Base-by-base conservation (phyloP, 2,113 vertebrate species). In the Elaphurus davidianus region DNA sequence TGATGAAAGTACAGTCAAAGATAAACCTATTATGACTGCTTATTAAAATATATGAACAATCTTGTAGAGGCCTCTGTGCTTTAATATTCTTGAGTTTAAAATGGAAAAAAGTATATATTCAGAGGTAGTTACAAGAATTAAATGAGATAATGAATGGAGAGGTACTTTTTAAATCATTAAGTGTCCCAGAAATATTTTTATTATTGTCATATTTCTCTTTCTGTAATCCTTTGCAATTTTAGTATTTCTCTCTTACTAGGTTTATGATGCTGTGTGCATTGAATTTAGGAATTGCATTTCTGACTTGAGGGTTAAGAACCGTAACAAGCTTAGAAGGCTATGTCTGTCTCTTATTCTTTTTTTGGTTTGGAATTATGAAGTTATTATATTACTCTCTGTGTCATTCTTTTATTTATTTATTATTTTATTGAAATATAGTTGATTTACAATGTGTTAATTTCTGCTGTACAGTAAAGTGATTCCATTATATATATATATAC, bases 81-180 rank as follows among this genome's bases (percentile, higher is more conserved):
- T 85, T 91, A 91, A 76, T 95, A 85, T 83, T 91, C 45, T 85
- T 85, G 15, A 76, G 45, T 76, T 95, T 76, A 85, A 84, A 74
- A 33, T 90, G 87, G 52, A 91, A 90, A 90, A 85, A 55, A 15
- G 19, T 85, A 60, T 85, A 16, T 87, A 27, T 62, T 81, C 74
- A 81, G 36, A 67, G 47, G 7, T 81, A 71, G 83, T n/a, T 76
- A 52, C 7, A 84, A 74, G 59, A 92, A 67, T 92, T 40, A 64
- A 87, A 87, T 55, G 83, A 92, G 23, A 8, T 67, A 91, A 87
- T 79, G 55, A 79, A 87, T 79, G 40, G 28, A 7, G 86, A 92
- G 40, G 30, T 87, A 71, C 67, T 92, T 90, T n/a, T 30, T 78
- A 88, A 95, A 79, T 11, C 36, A 88, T 52, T 16, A 83, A 62